Percentiles rank a stretch among this genome's conserved stretches.
Evolutionary conservation across 2,113 vertebrate genomes (phyloP).

Genomic region (Cathartes aura): DNA sequence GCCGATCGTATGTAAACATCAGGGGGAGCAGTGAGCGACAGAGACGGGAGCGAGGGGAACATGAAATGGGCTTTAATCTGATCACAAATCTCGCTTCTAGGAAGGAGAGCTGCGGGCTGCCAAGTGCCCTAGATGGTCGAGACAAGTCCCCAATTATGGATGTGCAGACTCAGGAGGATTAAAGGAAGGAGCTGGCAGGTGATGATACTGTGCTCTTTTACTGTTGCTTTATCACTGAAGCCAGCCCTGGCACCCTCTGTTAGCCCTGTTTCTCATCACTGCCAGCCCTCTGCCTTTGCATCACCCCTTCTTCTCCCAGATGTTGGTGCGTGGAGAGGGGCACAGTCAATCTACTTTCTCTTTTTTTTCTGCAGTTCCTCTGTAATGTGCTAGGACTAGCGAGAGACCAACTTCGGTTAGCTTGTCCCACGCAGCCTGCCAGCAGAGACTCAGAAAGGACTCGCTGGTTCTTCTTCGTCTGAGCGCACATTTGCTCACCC

Average conservation of each 20-base stretch:
- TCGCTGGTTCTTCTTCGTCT: not conserved
- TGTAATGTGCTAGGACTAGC: not conserved
- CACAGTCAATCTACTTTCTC: not conserved
- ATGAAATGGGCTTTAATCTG: conserved; percentile 55
- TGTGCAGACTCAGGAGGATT: not conserved
- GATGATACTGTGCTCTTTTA: not conserved
- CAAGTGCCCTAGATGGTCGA: not conserved
- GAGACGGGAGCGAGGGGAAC: not conserved
- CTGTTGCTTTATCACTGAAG: not conserved
- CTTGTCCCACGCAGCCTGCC: not conserved
- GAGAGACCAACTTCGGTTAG: not conserved
- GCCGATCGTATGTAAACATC: not conserved
- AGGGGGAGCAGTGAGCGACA: not conserved
- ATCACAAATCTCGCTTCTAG: not conserved
- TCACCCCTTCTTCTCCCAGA: not conserved
- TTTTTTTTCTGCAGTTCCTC: not conserved
- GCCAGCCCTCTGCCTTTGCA: not conserved
- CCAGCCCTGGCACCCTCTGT: not conserved
- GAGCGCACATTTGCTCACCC: not conserved
- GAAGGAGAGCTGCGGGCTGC: not conserved
- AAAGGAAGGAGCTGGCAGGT: not conserved
- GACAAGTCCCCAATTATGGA: not conserved
- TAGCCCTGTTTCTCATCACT: not conserved
- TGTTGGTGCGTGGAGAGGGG: not conserved
- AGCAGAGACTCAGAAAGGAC: not conserved